phyloP scores from a whole-genome alignment of 2,888 invertebrate species.

The Ochropleura leucogaster region DNA sequence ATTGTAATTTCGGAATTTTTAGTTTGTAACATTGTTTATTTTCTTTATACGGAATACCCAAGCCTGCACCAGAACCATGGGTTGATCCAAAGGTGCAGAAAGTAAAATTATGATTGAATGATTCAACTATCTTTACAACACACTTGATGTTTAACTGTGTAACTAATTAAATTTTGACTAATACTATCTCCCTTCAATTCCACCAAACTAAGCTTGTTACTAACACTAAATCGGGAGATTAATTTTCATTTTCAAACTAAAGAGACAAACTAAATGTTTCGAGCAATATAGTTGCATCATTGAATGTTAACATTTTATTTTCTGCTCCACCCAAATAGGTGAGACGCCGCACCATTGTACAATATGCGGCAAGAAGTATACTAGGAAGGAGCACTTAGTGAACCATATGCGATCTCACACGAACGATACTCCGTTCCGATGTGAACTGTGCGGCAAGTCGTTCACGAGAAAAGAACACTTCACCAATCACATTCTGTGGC shows the following conservation, averaged over 20 bases:
- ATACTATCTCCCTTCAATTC: constrained; percentile 66
- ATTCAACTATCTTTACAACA: constrained; percentile 86
- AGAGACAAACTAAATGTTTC: constrained; percentile 77
- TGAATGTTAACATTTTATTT: constrained; percentile 89
- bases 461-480: constrained; percentile 97
- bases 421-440: constrained; percentile 96
- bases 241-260: constrained; percentile 55
- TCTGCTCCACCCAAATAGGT: constrained; percentile 91
- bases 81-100: constrained; percentile 85
- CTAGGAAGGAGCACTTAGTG: constrained; percentile 96
- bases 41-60: constrained; percentile 76
- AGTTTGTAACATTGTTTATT: constrained; percentile 72
- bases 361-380: constrained; percentile 96
- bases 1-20: constrained; percentile 75
- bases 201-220: constrained; percentile 58
- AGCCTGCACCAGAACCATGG: constrained; percentile 84
- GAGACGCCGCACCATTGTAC: constrained; percentile 97
- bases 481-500: constrained; percentile 97
- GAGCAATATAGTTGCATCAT: constrained; percentile 88
- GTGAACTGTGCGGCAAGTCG: constrained; percentile 96
- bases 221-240: constrained; percentile 66
- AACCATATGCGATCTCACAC: constrained; percentile 97
- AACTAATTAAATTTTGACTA: constrained; percentile 65
- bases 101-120: constrained; percentile 86
- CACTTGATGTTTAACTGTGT: constrained; percentile 53